Evolutionary conservation across 2,797 vertebrate species (phyloP), one percentile per base, ranked within the genome.

Genomic region (Hipposideros larvatus): DNA sequence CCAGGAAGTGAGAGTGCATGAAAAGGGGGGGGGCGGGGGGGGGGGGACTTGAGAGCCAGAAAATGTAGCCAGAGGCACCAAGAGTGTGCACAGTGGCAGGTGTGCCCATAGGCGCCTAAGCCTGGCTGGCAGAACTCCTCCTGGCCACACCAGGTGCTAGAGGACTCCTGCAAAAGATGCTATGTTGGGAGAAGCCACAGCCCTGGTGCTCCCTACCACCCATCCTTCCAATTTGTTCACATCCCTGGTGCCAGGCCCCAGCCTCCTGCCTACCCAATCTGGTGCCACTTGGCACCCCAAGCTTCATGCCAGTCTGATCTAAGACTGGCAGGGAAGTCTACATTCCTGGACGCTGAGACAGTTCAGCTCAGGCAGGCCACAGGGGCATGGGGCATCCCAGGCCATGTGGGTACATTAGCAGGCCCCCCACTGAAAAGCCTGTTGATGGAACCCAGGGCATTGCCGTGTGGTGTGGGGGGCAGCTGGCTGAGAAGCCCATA

Each of bases 291-390:
- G 89, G 96, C 65, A 26, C 59, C 94, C 66, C 31, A 89, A 94
- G 73, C 84, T 95, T 85, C 95, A 96, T 74, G 94, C 92, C 97
- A 96, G 89, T 55, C 87, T 95, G 74, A 87, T 82, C 61, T 94
- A 61, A 89, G 96, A 84, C 87, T 97, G 96, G 96, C 96, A 97
- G 70, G 59, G 95, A 95, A 94, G 65, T 90, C 92, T 63, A 91
- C 97, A 97, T 98, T 97, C 97, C 97, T 95, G 91, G 96, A 96
- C 43, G 10, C 86, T 98, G 93, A 98, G 97, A 95, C 97, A 95
- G 87, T 96, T 95, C 78, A 90, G 74, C 74, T 95, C 53, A 75
- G 92, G 83, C 88, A 90, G 91, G 88, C 61, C 1, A 28, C 93
- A 57, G 87, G 84, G 86, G 83, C 86, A 96, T 84, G 91, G 95